Evolutionary conservation across 64 coral and sea anemone species (phyloP), one percentile per base, ranked within the genome.

Genomic region (Pachyseris speciosa): DNA sequence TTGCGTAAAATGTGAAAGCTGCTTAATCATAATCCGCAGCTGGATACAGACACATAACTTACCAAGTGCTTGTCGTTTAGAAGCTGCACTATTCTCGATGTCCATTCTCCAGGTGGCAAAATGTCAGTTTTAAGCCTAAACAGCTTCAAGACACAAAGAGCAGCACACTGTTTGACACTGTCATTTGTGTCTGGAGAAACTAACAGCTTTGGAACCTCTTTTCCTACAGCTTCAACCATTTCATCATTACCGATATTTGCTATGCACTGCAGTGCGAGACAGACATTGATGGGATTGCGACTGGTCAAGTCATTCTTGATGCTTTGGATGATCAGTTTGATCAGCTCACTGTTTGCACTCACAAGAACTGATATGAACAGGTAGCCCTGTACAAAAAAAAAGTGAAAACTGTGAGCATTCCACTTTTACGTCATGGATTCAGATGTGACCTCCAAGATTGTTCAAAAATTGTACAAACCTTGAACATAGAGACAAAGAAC

Each of bases 51-150:
- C 0, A 48, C 36, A 74, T 26, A 37, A 76, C 93, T 78, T 83
- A 99, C 97, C 86, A 99, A 66, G 49, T 99, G 97, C 61, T 99
- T 99, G 42, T 99, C 97, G 87, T 99, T 99, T 41, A 99, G 69
- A 30, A 99, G 67, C 44, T 99, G 97, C n/a, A 99, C 97, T 86
- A 99, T 99, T 31, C 97, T 92, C 50, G 97, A 99, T 7, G 97
- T 99, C 97, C 97, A 99, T 26, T 99, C 97, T 39, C 89, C 94
- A 58, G 94, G 97, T 31, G 90, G 97, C 38, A 99, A 65, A 22
- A 95, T 92, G 53, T 85, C 74, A 71, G 83, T 68, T 25, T 95
- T 99, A 26, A 95, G 59, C 24, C 93, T 71, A 60, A 95, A 99
- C 20, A 99, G 74, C 52, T 99, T 95, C 38, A 99, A 72, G 26